Evolutionary conservation across 1,140 invertebrate species (phyloP).

Genomic region (Mylabris phalerata): DNA sequence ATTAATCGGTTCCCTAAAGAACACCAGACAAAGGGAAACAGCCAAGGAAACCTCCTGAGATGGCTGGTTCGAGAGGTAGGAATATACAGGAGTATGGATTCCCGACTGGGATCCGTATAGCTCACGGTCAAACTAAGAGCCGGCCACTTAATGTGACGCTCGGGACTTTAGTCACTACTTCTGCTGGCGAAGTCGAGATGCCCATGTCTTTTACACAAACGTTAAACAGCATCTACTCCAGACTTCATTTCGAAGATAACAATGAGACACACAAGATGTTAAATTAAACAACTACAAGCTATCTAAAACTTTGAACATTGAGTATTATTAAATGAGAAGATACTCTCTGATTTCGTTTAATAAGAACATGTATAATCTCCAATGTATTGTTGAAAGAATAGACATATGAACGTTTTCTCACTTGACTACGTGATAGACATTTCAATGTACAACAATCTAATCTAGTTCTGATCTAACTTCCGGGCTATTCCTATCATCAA

Average conservation of each 20-base stretch:
- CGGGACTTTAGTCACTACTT: slow-evolving; percentile 35
- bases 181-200: slow-evolving; percentile 12
- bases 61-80: slow-evolving; percentile 28
- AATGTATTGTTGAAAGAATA: background rate
- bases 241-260: slow-evolving; percentile 9
- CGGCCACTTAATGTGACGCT: slow-evolving; percentile 43
- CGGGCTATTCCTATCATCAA: slow-evolving; percentile 25
- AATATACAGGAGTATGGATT: slow-evolving; percentile 18
- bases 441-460: slow-evolving; percentile 25
- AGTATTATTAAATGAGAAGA: background rate
- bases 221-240: slow-evolving; percentile 11
- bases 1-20: slow-evolving; percentile 42
- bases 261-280: background rate
- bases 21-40: slow-evolving; percentile 39
- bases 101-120: slow-evolving; percentile 39
- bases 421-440: slow-evolving; percentile 34
- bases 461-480: slow-evolving; percentile 17
- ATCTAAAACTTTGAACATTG: background rate
- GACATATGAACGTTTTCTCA: slow-evolving; percentile 21
- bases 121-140: slow-evolving; percentile 42
- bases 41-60: slow-evolving; percentile 34
- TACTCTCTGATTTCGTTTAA: background rate
- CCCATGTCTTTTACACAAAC: slow-evolving; percentile 11
- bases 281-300: background rate
- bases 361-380: background rate